phyloP scores from a whole-genome alignment of 2,113 vertebrate species.

The Strix uralensis region DNA sequence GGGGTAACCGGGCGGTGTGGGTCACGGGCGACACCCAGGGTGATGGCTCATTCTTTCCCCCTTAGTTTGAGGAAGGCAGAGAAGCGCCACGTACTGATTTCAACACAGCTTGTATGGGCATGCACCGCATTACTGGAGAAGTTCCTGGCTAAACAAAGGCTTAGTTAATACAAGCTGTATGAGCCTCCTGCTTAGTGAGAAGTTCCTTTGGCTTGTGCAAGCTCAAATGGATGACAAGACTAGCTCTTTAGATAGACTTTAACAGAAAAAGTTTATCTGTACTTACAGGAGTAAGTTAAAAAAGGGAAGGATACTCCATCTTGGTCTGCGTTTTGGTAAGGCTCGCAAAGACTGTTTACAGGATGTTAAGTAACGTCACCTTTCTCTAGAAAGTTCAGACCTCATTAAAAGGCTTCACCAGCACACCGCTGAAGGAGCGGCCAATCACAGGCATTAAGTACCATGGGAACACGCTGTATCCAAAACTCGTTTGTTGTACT shows the following conservation, averaged over 20 bases:
- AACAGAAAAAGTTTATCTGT: too few relatives aligned
- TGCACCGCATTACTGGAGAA: neutral
- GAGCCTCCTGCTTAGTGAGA: neutral
- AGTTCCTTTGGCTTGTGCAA: neutral
- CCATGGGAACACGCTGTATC: neutral
- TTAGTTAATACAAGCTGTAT: fast-evolving
- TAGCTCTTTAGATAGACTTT: neutral
- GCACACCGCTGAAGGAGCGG: fast-evolving
- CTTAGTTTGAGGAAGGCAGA: neutral
- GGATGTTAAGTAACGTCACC: neutral
- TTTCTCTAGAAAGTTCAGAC: neutral
- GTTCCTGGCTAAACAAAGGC: neutral
- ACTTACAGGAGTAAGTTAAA: fast-evolving
- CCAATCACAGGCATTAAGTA: fast-evolving
- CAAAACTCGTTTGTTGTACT: neutral
- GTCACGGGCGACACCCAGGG: fast-evolving
- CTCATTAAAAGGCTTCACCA: fast-evolving
- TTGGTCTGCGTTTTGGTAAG: fast-evolving
- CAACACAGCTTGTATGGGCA: neutral
- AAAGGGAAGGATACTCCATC: neutral
- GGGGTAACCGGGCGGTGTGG: fast-evolving
- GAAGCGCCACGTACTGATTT: fast-evolving
- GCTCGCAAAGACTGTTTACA: neutral
- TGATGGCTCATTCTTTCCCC: neutral
- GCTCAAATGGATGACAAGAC: neutral